Percentiles rank a stretch among this genome's conserved stretches.
These are phyloP conservation scores for Meandrusa payeni DNA, from an alignment of 2,888 invertebrate genomes.

Conservation along the genomic window DNA sequence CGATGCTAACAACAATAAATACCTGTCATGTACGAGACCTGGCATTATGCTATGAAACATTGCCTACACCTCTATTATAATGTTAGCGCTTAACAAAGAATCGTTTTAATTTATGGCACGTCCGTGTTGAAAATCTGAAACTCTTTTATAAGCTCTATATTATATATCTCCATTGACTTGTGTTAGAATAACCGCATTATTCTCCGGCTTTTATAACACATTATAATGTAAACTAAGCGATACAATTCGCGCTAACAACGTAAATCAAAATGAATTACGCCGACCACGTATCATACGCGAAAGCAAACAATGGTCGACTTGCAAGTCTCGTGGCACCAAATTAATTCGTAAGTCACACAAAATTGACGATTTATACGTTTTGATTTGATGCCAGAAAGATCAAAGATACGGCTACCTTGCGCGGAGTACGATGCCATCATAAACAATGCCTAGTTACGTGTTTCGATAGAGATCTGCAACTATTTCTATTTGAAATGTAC, in stretches of 20 bases:
- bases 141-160: too few species aligned
- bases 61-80: constrained; percentile 6
- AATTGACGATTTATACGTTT: constrained; percentile 36
- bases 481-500: not conserved
- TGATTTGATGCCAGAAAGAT: constrained; percentile 48
- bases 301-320: constrained; percentile 32
- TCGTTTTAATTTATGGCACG: too few species aligned
- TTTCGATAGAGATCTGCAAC: constrained; percentile 12
- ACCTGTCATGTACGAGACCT: constrained; percentile 14
- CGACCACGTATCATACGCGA: constrained; percentile 32
- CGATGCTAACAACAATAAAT: constrained; percentile 17
- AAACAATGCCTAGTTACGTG: constrained; percentile 19
- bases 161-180: too few species aligned
- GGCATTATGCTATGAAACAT: constrained; percentile 14
- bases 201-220: not conserved
- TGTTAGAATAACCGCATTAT: too few species aligned
- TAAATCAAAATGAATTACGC: constrained; percentile 22
- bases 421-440: constrained; percentile 19
- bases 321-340: too few species aligned
- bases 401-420: constrained; percentile 44
- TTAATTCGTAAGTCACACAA: constrained; percentile 42
- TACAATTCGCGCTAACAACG: constrained; percentile 7
- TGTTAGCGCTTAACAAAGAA: too few species aligned
- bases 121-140: too few species aligned
- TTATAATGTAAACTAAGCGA: constrained; percentile 10